Base-by-base conservation (phyloP, 2,113 vertebrate genomes). In the Callipepla californica region DNA sequence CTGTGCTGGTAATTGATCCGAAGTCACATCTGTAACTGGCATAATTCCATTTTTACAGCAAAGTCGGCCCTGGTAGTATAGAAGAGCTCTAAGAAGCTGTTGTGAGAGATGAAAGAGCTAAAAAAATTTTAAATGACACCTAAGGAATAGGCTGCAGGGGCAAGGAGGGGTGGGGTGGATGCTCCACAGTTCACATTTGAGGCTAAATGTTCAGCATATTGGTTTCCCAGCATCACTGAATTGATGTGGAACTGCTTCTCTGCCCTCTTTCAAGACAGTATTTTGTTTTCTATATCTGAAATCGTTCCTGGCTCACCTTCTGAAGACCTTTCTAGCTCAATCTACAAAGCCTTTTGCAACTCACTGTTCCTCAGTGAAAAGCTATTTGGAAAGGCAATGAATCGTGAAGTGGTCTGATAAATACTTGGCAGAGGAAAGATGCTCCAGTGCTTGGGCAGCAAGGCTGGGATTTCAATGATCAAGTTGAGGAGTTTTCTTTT, bases 321-420 rank as follows among this genome's bases (percentile, higher is more conserved):
- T 83, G 77, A 83, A 92, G 87, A 91, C 92, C 95, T 96, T 96
- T 97, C 92, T 97, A 94, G 95, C 94, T 96, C 93, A 94, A 95
- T 92, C 91, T 94, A 89, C 86, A 94, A 78, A 95, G 51, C 55
- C 74, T 96, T 97, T 89, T 92, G 80, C 79, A 93, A 92, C 94
- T 82, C 78, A 66, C 80, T 94, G 90, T 87, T 87, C 70, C 79
- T 78, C 42, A 50, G 87, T 92, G 92, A 86, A 95, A 93, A 94
- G 77, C 89, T 92, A 87, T 96, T 94, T 90, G 89, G 85, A 86
- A 94, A 92, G 86, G 86, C 73, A 96, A 93, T 90, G 95, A 95
- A 87, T 93, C 4, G 13, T 92, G 61, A 93, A 91, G 90, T 47
- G 63, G 44, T 69, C 80, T 87, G 77, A 89, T 89, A 89, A 94